Evolutionary conservation across 2,797 vertebrate genomes (phyloP).

Genomic region (Serranus cabrilla): DNA sequence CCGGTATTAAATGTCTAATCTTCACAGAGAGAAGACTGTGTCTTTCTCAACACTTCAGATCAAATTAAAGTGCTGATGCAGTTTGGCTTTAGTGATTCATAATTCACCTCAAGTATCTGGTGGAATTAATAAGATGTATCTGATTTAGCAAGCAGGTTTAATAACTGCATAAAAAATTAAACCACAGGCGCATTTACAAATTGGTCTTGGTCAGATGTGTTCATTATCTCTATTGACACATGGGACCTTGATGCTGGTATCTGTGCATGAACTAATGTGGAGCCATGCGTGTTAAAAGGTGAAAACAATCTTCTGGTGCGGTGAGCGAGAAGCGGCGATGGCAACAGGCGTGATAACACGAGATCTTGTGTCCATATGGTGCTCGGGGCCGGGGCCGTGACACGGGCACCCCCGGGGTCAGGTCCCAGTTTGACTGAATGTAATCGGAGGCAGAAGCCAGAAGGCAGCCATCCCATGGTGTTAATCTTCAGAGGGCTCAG

Average conservation of each 20-base stretch:
- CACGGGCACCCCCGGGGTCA: constrained; percentile 59
- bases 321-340: constrained; percentile 27
- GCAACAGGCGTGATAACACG: constrained; percentile 45
- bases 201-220: constrained; percentile 2
- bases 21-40: not conserved
- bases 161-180: not conserved
- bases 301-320: constrained; percentile 41
- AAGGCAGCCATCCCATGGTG: constrained; percentile 66
- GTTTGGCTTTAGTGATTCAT: constrained; percentile 2
- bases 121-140: not conserved
- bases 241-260: constrained; percentile 5
- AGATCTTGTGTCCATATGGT: constrained; percentile 64
- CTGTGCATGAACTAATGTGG: constrained; percentile 24
- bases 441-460: constrained; percentile 68
- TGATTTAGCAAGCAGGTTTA: constrained; percentile 13
- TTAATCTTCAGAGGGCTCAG: constrained; percentile 76
- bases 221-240: constrained; percentile 26
- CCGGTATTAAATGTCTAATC: not conserved
- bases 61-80: no score
- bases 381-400: constrained; percentile 33
- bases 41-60: constrained; percentile 1
- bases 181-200: not conserved
- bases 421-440: constrained; percentile 61
- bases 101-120: constrained; percentile 2
- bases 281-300: constrained; percentile 35